These are phyloP conservation scores for Chaetodon trifascialis DNA, from an alignment of 2,113 vertebrate species.

Conservation along the genomic window DNA sequence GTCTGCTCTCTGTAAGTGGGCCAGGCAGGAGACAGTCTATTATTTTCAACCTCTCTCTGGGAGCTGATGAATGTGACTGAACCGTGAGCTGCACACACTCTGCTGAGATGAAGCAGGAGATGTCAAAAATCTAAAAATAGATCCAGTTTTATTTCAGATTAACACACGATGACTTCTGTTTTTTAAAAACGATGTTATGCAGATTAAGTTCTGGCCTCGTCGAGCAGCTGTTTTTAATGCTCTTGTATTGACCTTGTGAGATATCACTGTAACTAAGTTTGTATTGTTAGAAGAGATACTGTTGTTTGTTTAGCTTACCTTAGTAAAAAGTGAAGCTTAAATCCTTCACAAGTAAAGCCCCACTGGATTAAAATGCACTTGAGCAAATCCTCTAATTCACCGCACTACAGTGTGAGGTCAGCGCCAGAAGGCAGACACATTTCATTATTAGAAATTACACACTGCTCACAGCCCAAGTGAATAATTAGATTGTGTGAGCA, in stretches of 20 bases:
- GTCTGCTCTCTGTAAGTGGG: conserved; percentile 61
- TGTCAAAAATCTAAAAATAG: conserved; percentile 57
- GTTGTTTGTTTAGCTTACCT: conserved; percentile 40
- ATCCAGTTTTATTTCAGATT: conserved; percentile 43
- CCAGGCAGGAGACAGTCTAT: conserved; percentile 62
- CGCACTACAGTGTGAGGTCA: conserved; percentile 55
- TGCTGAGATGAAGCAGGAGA: conserved; percentile 56
- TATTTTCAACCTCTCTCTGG: conserved; percentile 63
- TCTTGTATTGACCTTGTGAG: conserved; percentile 19
- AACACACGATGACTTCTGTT: conserved; percentile 14
- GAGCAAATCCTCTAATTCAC: conserved; percentile 49
- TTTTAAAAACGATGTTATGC: conserved; percentile 14
- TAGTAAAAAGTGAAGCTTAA: conserved; percentile 21
- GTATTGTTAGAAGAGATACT: neutral
- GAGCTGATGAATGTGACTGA: conserved; percentile 67
- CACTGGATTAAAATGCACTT: conserved; percentile 47
- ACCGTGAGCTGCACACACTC: conserved; percentile 34
- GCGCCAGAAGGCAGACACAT: conserved; percentile 52
- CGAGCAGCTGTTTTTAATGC: conserved; percentile 27
- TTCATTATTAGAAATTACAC: conserved; percentile 68
- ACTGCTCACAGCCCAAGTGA: conserved; percentile 38
- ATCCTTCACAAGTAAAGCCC: conserved; percentile 28
- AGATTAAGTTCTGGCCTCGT: conserved; percentile 4
- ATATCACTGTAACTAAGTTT: conserved; percentile 14
- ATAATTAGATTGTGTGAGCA: conserved; percentile 64